phyloP scores from a whole-genome alignment of 2,888 invertebrate species.

The Raillietiella orientalis region DNA sequence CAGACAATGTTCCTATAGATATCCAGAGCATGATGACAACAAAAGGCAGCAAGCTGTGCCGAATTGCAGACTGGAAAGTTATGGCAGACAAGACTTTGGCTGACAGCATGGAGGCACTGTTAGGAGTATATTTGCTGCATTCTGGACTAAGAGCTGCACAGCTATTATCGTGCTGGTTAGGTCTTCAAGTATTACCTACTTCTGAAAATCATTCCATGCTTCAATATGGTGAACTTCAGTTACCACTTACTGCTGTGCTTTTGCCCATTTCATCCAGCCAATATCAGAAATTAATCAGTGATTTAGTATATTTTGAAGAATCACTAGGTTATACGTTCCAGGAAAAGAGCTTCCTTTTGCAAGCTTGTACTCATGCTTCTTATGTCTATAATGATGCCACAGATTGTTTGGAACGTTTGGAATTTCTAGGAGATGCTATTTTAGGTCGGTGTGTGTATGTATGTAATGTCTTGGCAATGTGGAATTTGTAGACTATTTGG shows the following conservation, averaged over 20 bases:
- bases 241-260: too few species aligned
- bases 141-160: slow-evolving; percentile 12
- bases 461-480: neutral
- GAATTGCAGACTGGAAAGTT: too few species aligned
- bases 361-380: slow-evolving; percentile 76
- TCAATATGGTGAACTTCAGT: neutral
- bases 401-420: slow-evolving; percentile 58
- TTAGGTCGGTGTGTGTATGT: slow-evolving; percentile 18
- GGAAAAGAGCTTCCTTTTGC: slow-evolving; percentile 44
- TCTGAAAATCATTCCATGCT: slow-evolving; percentile 5
- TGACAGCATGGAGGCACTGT: slow-evolving; percentile 53
- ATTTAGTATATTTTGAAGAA: too few species aligned
- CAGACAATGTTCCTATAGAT: slow-evolving; percentile 3
- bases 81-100: slow-evolving; percentile 38
- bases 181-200: slow-evolving; percentile 7
- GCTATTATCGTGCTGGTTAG: slow-evolving; percentile 7
- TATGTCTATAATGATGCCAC: slow-evolving; percentile 37
- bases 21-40: too few species aligned
- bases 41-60: too few species aligned
- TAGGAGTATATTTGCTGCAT: slow-evolving; percentile 34
- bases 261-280: slow-evolving; percentile 1
- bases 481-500: slow-evolving; percentile 32
- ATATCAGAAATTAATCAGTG: too few species aligned
- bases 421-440: slow-evolving; percentile 71
- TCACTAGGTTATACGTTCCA: slow-evolving; percentile 39